Percentiles rank a stretch among this genome's conserved stretches.
Conservation (phyloP, 1,140 invertebrate genomes). For the Tetramorium simillimum region DNA sequence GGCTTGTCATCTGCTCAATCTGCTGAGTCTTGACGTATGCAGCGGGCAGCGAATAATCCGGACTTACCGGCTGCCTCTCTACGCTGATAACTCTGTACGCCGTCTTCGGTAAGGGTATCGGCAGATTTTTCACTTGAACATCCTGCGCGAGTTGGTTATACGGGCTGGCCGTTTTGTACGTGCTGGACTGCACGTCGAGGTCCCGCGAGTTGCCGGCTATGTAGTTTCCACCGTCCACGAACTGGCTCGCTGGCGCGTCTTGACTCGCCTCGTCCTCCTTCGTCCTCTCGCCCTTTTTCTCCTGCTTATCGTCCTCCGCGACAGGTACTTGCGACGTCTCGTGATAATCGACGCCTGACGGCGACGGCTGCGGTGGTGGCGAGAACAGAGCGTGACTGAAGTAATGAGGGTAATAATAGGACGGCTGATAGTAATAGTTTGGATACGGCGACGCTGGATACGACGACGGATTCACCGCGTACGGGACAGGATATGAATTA, state of each 20-base stretch:
- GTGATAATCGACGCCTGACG: background rate
- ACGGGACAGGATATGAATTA: constrained; percentile 66
- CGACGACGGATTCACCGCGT: constrained; percentile 34
- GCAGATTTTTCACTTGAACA: constrained; percentile 28
- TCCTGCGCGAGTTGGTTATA: constrained; percentile 77
- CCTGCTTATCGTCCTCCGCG: constrained; percentile 70
- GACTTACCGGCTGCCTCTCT: constrained; percentile 71
- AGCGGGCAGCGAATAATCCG: constrained; percentile 72
- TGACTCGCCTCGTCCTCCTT: constrained; percentile 49
- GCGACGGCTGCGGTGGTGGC: constrained; percentile 54
- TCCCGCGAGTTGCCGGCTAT: constrained; percentile 78
- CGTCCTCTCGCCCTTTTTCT: constrained; percentile 47
- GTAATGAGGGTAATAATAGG: constrained; percentile 78
- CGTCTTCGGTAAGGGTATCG: constrained; percentile 66
- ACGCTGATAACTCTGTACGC: constrained; percentile 79
- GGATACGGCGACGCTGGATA: constrained; percentile 74
- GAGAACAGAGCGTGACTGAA: constrained; percentile 76
- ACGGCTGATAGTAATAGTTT: constrained; percentile 78
- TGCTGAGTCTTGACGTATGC: constrained; percentile 76
- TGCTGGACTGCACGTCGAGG: constrained; percentile 77
- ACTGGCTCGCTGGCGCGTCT: constrained; percentile 55
- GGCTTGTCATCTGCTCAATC: constrained; percentile 79
- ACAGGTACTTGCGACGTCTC: constrained; percentile 38
- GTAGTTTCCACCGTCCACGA: constrained; percentile 79
- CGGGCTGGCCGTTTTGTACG: constrained; percentile 71